Conservation (phyloP, 2,797 vertebrate genomes). For the Myotis findleyi region DNA sequence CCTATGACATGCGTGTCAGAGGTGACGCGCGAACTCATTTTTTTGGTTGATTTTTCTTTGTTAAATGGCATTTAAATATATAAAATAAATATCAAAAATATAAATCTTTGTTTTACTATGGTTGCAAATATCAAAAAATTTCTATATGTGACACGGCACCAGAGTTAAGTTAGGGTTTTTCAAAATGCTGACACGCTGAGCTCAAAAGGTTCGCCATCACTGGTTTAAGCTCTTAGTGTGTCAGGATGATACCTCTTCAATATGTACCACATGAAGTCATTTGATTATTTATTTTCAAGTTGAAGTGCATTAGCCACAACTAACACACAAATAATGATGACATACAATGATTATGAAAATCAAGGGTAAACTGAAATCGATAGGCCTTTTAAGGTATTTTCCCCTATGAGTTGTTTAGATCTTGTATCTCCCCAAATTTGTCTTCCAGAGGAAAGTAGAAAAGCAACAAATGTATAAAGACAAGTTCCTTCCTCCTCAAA, state of each 20-base stretch:
- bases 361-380: background rate
- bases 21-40: no score
- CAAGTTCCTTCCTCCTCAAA: background rate
- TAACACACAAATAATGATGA: background rate
- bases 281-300: background rate
- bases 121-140: no score
- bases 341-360: background rate
- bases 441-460: background rate
- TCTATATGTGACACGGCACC: no score
- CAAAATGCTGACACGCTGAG: no score
- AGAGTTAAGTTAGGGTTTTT: no score
- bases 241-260: background rate
- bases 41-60: no score
- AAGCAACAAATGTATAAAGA: background rate
- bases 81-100: no score
- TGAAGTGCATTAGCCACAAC: slow-evolving; percentile 15
- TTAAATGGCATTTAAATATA: no score
- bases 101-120: no score
- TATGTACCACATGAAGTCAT: background rate
- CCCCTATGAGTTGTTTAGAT: background rate
- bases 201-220: no score
- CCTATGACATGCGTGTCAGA: no score
- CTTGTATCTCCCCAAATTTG: background rate
- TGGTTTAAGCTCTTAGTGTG: background rate
- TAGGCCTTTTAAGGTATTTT: background rate